Evolutionary conservation across 1,140 invertebrate genomes (phyloP).

Genomic region (Lineus longissimus): DNA sequence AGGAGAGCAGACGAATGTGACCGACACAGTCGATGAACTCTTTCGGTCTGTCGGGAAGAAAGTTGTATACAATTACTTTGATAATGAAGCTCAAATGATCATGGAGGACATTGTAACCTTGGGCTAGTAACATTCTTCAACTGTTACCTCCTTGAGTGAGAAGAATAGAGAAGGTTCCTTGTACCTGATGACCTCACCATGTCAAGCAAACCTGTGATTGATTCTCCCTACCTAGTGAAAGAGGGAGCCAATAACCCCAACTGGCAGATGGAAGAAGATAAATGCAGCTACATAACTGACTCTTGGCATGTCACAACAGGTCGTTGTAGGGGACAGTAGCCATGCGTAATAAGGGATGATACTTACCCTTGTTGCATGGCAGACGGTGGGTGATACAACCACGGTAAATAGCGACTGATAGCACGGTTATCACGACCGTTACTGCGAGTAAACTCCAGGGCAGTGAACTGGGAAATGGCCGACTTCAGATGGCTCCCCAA

Average conservation of each 20-base stretch:
- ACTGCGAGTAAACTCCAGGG: conserved; percentile 80
- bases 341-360: no score
- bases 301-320: no score
- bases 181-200: no score
- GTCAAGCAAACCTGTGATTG: no score
- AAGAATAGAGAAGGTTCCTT: background rate
- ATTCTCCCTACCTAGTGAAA: no score
- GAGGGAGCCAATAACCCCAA: no score
- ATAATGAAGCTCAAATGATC: background rate
- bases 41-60: conserved; percentile 64
- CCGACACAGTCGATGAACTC: conserved; percentile 94
- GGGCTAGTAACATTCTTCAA: background rate
- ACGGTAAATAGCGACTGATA: conserved; percentile 80
- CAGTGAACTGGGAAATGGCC: conserved; percentile 89
- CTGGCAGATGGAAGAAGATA: no score
- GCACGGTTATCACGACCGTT: conserved; percentile 81
- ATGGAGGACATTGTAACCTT: no score
- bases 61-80: background rate
- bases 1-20: conserved; percentile 90
- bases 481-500: conserved; percentile 92
- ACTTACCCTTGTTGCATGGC: conserved; percentile 82
- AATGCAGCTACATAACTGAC: no score
- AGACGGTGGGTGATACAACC: conserved; percentile 83
- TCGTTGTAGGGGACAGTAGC: no score
- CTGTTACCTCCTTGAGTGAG: no score